These are phyloP conservation scores for Agonopterix alstromeriana DNA, from an alignment of 2,888 invertebrate genomes.

Conservation along the genomic window DNA sequence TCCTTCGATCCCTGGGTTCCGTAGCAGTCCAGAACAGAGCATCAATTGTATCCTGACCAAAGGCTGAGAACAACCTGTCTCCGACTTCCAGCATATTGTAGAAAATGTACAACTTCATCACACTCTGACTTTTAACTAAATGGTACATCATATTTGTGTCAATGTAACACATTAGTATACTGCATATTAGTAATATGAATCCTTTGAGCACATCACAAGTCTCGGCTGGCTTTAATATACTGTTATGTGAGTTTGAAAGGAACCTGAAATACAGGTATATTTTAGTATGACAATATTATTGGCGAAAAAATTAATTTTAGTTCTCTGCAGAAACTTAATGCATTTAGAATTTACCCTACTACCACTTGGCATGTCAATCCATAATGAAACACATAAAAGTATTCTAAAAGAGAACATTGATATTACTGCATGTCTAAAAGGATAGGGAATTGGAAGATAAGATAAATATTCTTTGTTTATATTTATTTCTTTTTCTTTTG, in stretches of 20 bases:
- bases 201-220: constrained; percentile 97
- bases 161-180: constrained; percentile 91
- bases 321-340: too few species aligned
- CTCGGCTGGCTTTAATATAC: constrained; percentile 89
- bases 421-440: too few species aligned
- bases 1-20: constrained; percentile 89
- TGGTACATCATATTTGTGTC: constrained; percentile 99
- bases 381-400: too few species aligned
- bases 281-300: background rate
- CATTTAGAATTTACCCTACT: too few species aligned
- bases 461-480: too few species aligned
- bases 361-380: too few species aligned
- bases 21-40: constrained; percentile 99
- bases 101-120: constrained; percentile 99
- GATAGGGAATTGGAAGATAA: too few species aligned
- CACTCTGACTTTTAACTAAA: constrained; percentile 97
- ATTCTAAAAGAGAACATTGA: too few species aligned
- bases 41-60: constrained; percentile 99
- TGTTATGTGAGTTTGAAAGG: constrained; percentile 54
- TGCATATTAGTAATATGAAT: constrained; percentile 88
- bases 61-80: constrained; percentile 95
- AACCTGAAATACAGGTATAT: constrained; percentile 48
- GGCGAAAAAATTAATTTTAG: too few species aligned
- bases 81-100: constrained; percentile 99
- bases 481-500: too few species aligned